A percentile compares a stretch with the other conserved stretches of the same genome.
Conservation (phyloP, 2,797 vertebrate genomes). For the Rousettus madagascariensis region DNA sequence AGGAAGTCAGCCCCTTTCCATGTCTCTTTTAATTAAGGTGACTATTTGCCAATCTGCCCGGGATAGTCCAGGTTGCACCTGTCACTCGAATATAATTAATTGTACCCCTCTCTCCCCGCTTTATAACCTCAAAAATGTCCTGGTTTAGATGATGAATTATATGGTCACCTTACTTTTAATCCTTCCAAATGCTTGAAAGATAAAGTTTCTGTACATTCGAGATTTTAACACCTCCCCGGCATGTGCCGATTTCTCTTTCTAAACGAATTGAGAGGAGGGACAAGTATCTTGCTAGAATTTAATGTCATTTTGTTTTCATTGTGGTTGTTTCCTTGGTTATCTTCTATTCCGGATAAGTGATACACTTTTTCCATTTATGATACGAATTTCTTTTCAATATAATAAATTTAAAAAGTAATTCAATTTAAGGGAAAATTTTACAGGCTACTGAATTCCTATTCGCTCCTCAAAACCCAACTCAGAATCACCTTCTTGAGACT, state of each 20-base stretch:
- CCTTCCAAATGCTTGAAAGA: background rate
- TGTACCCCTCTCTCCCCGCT: background rate
- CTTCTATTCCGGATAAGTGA: slow-evolving; percentile 46
- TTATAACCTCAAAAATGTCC: background rate
- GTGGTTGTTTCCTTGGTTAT: background rate
- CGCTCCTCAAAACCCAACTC: slow-evolving; percentile 50
- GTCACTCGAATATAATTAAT: background rate
- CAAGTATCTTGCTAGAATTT: background rate
- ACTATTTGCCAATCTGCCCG: background rate
- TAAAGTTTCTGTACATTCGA: background rate
- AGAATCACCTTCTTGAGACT: background rate
- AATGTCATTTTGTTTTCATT: slow-evolving; percentile 22
- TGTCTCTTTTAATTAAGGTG: background rate
- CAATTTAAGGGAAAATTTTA: slow-evolving; percentile 50
- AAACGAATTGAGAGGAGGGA: background rate
- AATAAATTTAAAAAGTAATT: slow-evolving; percentile 38
- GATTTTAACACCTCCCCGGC: background rate
- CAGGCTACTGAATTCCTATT: slow-evolving; percentile 51
- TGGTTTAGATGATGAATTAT: background rate
- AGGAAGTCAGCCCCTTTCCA: background rate
- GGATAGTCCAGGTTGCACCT: background rate
- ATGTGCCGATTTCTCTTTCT: slow-evolving; percentile 32
- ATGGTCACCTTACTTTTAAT: background rate
- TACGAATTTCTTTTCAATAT: slow-evolving; percentile 43
- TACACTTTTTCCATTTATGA: slow-evolving; percentile 28